Base-by-base conservation (phyloP, 2,113 vertebrate genomes). In the Cyprinus carpio region DNA sequence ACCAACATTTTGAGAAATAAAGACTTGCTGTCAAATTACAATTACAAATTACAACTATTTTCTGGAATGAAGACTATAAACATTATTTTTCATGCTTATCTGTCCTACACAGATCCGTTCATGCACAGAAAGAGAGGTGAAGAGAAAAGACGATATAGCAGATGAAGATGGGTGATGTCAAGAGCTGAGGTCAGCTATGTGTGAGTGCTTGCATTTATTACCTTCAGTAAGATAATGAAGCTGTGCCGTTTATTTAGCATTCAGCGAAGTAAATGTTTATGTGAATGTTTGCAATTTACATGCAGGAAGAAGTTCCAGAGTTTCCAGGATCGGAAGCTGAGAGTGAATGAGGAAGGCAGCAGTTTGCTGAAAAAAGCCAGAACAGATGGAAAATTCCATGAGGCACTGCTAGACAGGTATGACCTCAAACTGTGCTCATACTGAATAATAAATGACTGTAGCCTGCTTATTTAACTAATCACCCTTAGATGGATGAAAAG, bases 251-350 rank as follows among this genome's bases (percentile, higher is more conserved):
- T 5, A 74, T 74, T 46, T 2, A 49, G 72, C 37, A 9, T n/a
- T 75, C 13, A n/a, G 69, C 23, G 1, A 40, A 77, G 29, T 71
- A 9, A 25, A 12, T 75, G 29, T 27, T 83, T 46, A 16, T 65
- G 16, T 87, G 29, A n/a, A 10, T 54, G 62, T 20, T 34, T 83
- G 23, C 51, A 12, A 51, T 16, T 34, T 83, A 23, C 51, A 16
- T 25, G 81, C 94, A 99, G 98, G 87, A 99, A 97, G 90, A 99
- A 99, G 93, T 99, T 98, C 90, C 98, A 99, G 94, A 99, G 98
- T 91, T 99, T 99, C 92, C 98, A 99, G 91, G 97, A 99, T 88
- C 95, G 95, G 54, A 96, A 96, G 84, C 96, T 99, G 86, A 95
- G 96, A 93, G 92, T 99, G 90, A 99, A 98, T 87, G 95, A 97